Conservation (phyloP, 2,113 vertebrate species). For the Ciconia boyciana region DNA sequence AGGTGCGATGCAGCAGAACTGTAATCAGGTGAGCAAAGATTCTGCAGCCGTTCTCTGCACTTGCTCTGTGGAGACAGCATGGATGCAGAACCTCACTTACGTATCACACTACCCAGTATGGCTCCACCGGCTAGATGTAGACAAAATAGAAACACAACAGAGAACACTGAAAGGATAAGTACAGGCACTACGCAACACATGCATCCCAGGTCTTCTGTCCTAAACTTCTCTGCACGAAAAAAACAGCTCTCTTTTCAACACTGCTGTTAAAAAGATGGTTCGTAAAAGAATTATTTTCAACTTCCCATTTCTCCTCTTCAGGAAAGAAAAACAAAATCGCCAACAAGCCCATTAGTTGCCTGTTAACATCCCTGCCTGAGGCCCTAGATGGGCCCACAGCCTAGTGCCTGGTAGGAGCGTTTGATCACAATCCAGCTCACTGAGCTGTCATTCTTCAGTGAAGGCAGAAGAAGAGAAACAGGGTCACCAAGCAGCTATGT, state of each 20-base stretch:
- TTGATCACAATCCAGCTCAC: conserved; percentile 44
- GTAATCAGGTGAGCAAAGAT: neutral
- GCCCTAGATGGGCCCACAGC: neutral
- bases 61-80: neutral
- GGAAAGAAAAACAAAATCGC: neutral
- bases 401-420: neutral
- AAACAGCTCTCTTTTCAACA: neutral
- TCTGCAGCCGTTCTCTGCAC: neutral
- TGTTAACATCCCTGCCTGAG: neutral
- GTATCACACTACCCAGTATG: too few relatives aligned
- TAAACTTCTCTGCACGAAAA: neutral
- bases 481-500: conserved; percentile 9
- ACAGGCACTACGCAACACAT: neutral
- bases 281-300: neutral
- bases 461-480: conserved; percentile 34
- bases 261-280: neutral
- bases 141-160: neutral
- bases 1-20: neutral
- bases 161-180: neutral
- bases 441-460: conserved; percentile 3
- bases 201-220: neutral
- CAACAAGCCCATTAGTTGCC: neutral
- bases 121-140: neutral
- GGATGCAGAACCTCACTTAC: neutral
- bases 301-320: neutral